Base-by-base conservation (phyloP, 1,140 invertebrate species). In the Caenorhabditis tropicalis region DNA sequence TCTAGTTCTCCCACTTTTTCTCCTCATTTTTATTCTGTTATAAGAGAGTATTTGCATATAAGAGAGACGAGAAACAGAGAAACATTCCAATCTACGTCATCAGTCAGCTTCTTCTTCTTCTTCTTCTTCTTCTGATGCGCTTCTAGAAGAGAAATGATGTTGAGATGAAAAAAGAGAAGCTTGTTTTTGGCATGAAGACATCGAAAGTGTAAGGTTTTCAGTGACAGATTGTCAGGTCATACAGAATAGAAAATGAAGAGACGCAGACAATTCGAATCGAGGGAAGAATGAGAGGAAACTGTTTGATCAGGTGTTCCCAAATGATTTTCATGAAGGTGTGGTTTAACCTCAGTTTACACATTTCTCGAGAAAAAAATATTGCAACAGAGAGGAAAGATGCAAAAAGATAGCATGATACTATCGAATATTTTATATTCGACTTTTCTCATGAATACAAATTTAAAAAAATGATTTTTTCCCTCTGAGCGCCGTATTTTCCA, bases 91-190 rank as follows among this genome's bases (percentile, higher is more conserved):
- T 74, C 65, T 39, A 74, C 65, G 65, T 74, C 65, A 74, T 74
- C 65, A 74, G 65, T 74, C 65, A 74, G 29, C 65, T 74, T n/a
- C n/a, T n/a, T n/a, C n/a, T n/a, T n/a, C n/a, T n/a, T n/a, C n/a
- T n/a, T n/a, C n/a, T n/a, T n/a, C n/a, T n/a, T n/a, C n/a, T n/a
- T 74, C 65, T 74, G 65, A 74, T 74, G 65, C 65, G 65, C 65
- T 74, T 74, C 36, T 74, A 58, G 24, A 27, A 9, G 27, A 29
- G 7, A 24, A 27, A 27, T 7, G n/a, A 74, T 43, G 65, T 43
- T 43, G 36, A 74, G 16, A 74, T 19, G 36, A 46, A 29, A 24
- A 74, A 21, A 43, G 9, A 65, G 58, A 65, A 65, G 58, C 65
- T 74, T 74, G 65, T 74, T 74, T 74, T 43, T 74, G 65, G 65